Evolutionary conservation across 2,888 invertebrate genomes (phyloP).

Genomic region (Daptonema setosum): DNA sequence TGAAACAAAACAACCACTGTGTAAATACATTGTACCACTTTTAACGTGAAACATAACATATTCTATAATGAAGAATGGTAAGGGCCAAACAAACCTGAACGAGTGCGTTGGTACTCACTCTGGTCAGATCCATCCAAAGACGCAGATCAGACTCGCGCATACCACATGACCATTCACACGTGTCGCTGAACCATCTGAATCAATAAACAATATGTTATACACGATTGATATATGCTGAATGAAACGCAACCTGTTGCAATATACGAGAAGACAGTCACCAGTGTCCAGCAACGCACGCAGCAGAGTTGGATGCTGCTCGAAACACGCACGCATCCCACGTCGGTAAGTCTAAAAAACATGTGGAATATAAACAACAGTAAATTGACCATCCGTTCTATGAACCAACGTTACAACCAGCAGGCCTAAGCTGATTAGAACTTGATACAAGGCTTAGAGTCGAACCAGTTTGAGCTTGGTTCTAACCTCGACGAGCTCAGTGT

Average conservation of each 20-base stretch:
- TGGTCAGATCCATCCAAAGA: constrained; percentile 10
- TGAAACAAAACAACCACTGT: constrained; percentile 21
- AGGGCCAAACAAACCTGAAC: no score
- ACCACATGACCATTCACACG: constrained; percentile 20
- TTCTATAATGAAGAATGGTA: no score
- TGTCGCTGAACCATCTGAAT: constrained; percentile 10
- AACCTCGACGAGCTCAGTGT: neutral
- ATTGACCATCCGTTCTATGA: neutral
- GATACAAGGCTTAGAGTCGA: no score
- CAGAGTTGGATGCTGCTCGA: constrained; percentile 21
- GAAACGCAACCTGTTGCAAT: constrained; percentile 9
- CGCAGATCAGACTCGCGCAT: constrained; percentile 23
- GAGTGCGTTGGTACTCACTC: neutral
- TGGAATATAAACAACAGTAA: neutral
- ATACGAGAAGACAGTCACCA: constrained; percentile 20
- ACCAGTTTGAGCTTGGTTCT: no score
- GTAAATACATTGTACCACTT: no score
- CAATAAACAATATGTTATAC: constrained; percentile 21
- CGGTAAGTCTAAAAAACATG: neutral
- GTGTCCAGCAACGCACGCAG: constrained; percentile 20
- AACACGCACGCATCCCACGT: constrained; percentile 12
- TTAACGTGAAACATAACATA: no score
- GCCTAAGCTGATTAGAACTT: no score
- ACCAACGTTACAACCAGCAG: no score
- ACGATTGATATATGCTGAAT: no score